phyloP scores from a whole-genome alignment of 2,888 invertebrate species.

The Eupithecia pulchellata region DNA sequence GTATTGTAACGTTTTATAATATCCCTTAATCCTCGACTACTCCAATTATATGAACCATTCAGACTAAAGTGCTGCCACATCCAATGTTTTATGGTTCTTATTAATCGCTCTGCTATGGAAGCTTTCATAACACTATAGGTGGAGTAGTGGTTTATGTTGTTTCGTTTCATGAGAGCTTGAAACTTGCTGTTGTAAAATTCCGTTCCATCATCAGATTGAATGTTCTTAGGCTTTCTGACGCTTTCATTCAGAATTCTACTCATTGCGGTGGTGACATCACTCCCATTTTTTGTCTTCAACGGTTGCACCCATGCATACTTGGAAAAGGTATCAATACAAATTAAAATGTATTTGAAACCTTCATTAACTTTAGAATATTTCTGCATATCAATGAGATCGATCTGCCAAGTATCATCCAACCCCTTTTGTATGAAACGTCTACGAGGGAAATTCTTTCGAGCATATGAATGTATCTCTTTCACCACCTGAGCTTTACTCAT shows the following conservation, averaged over 20 bases:
- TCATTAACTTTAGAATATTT: conserved; percentile 19
- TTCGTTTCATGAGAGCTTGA: conserved; percentile 11
- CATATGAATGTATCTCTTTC: conserved; percentile 51
- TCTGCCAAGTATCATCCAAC: conserved; percentile 65
- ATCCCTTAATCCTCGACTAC: background rate
- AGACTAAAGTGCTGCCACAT: conserved; percentile 6
- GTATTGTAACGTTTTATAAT: conserved; percentile 10
- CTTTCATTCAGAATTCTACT: background rate
- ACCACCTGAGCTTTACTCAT: no score
- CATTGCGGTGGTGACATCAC: no score
- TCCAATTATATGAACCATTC: conserved; percentile 17
- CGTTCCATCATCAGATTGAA: conserved; percentile 11
- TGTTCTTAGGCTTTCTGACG: no score
- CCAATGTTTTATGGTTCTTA: conserved; percentile 22
- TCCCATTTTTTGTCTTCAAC: no score
- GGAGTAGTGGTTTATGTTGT: conserved; percentile 15
- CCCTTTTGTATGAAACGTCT: conserved; percentile 56
- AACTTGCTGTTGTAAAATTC: conserved; percentile 14
- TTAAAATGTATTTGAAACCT: conserved; percentile 11
- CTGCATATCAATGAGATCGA: no score
- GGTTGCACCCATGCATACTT: no score
- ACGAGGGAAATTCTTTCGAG: conserved; percentile 58
- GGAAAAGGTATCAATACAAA: background rate
- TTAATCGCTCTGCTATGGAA: conserved; percentile 16
- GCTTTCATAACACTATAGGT: conserved; percentile 20